phyloP scores from a whole-genome alignment of 2,113 vertebrate species.

The Sakesphorus luctuosus region DNA sequence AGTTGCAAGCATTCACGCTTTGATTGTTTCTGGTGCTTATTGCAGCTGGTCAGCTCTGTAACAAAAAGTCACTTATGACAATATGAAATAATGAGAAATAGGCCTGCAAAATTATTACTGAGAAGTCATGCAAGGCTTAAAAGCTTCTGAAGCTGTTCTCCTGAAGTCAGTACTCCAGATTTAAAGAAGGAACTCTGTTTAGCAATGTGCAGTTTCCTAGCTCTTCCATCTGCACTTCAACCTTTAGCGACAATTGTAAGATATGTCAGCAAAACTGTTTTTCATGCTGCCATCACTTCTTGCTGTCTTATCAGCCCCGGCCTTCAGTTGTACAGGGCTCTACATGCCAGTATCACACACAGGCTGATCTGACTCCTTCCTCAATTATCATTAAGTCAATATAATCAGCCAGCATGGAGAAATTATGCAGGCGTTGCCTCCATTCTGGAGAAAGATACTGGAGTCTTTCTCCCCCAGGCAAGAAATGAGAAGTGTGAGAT shows the following conservation, averaged over 20 bases:
- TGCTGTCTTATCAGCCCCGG: background rate
- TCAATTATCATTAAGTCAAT: conserved; percentile 36
- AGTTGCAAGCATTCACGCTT: background rate
- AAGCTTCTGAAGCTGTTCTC: background rate
- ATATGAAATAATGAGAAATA: background rate
- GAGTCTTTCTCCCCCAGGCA: background rate
- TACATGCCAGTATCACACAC: background rate
- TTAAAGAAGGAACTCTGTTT: background rate
- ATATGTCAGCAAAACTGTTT: background rate
- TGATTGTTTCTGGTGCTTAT: background rate
- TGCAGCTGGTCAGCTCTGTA: background rate
- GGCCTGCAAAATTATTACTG: background rate
- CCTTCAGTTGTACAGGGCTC: background rate
- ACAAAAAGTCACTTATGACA: background rate
- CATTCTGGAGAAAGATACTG: conserved; percentile 33
- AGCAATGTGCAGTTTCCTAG: background rate
- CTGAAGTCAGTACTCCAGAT: background rate
- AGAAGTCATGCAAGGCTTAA: background rate
- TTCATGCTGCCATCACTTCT: background rate
- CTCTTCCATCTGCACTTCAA: background rate
- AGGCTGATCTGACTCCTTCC: conserved; percentile 8
- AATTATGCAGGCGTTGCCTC: conserved; percentile 42
- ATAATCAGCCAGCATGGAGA: background rate
- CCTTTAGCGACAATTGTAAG: background rate
- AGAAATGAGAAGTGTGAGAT: conserved; percentile 30